Evolutionary conservation across 2,113 vertebrate species (phyloP).

Genomic region (Calidris pugnax): DNA sequence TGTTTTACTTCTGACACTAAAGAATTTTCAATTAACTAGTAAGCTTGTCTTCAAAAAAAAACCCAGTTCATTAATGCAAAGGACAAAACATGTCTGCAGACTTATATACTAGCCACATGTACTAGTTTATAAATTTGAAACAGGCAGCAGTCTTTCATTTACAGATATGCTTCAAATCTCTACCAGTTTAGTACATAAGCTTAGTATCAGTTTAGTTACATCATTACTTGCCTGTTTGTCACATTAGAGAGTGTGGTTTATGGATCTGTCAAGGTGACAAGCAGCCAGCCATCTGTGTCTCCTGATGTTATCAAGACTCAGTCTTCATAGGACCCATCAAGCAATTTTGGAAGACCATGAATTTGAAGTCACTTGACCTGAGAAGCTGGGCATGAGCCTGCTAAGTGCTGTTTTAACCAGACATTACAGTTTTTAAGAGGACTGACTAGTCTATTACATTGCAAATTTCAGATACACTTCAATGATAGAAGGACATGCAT

Average conservation of each 20-base stretch:
- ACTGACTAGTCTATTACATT: background rate
- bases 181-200: background rate
- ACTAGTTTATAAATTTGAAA: background rate
- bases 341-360: background rate
- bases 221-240: background rate
- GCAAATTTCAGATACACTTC: background rate
- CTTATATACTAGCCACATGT: too few species aligned
- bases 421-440: background rate
- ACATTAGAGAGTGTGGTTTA: background rate
- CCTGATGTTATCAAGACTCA: background rate
- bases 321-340: fast-evolving
- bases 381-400: background rate
- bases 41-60: background rate
- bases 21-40: background rate
- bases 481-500: background rate
- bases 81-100: background rate
- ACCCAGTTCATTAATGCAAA: background rate
- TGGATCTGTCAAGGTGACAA: fast-evolving
- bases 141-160: background rate
- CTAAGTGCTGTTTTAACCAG: background rate
- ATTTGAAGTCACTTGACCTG: background rate
- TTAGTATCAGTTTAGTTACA: background rate
- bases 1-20: background rate
- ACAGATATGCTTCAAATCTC: background rate
- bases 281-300: background rate